A percentile compares a stretch with the other conserved stretches of the same genome.
phyloP scores from a whole-genome alignment of 2,888 invertebrate species.

The Ormia ochracea region DNA sequence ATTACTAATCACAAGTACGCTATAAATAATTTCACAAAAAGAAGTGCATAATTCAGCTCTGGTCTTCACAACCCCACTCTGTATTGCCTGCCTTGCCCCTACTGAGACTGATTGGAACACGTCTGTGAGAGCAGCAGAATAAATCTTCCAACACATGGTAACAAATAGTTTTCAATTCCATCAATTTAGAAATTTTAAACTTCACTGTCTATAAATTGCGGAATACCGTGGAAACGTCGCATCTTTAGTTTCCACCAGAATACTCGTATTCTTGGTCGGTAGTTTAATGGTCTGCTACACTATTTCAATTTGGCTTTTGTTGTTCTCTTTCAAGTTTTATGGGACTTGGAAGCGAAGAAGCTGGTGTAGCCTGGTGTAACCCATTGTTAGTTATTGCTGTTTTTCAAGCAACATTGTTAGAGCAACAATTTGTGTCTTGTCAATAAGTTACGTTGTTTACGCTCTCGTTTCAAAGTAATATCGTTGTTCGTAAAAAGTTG shows the following conservation, averaged over 20 bases:
- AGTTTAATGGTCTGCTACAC: background rate
- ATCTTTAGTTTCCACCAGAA: background rate
- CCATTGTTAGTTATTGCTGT: background rate
- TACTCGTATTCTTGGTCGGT: background rate
- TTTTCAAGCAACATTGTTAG: constrained; percentile 7
- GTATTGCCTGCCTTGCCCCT: background rate
- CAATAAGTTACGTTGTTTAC: constrained; percentile 60
- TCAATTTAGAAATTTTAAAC: background rate
- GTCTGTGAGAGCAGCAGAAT: constrained; percentile 29
- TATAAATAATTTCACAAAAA: no score
- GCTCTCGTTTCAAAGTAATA: constrained; percentile 48
- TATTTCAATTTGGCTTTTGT: background rate
- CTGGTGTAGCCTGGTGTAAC: background rate
- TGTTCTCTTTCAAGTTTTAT: background rate
- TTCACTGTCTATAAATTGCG: background rate
- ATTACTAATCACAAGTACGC: no score
- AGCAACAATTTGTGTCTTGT: constrained; percentile 44
- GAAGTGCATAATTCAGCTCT: constrained; percentile 56
- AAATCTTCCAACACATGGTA: constrained; percentile 26
- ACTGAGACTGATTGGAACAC: background rate
- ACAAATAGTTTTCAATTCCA: constrained; percentile 21
- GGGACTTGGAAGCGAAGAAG: background rate
- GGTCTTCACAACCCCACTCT: background rate
- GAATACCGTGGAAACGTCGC: background rate
- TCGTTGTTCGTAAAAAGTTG: constrained; percentile 6